These are phyloP conservation scores for Nycticorax nycticorax DNA, from an alignment of 2,113 vertebrate species.

Conservation along the genomic window DNA sequence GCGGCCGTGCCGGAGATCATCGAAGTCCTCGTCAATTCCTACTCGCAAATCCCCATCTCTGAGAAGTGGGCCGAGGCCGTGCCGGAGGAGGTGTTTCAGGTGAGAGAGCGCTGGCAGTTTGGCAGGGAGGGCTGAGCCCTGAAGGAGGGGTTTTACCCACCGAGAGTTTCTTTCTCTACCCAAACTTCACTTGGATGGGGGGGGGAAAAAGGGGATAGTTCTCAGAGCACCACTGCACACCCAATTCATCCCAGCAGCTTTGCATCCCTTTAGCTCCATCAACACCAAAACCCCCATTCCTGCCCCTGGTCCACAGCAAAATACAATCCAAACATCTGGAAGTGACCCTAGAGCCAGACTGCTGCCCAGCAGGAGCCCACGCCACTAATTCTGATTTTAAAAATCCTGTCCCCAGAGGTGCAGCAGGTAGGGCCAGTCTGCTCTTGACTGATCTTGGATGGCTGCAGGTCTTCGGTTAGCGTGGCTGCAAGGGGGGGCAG, in stretches of 20 bases:
- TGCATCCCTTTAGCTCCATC: background rate
- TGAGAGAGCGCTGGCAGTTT: background rate
- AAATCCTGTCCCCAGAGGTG: fast-evolving
- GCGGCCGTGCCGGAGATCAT: constrained; percentile 34
- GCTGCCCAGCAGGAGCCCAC: background rate
- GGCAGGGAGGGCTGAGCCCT: background rate
- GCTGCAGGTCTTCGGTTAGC: background rate
- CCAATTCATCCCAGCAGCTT: background rate
- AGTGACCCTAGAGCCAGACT: background rate
- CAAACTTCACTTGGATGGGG: background rate
- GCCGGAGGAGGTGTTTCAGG: constrained; percentile 71
- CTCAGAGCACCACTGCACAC: background rate
- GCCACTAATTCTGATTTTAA: fast-evolving
- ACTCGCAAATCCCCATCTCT: constrained; percentile 53
- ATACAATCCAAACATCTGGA: background rate
- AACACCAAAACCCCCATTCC: background rate
- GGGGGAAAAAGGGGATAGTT: background rate
- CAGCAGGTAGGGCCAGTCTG: fast-evolving
- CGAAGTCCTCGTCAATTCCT: constrained; percentile 78
- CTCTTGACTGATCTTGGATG: background rate
- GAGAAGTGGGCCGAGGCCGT: constrained; percentile 64
- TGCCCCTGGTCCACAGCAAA: background rate
- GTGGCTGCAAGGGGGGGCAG: fast-evolving
- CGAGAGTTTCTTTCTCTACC: background rate
- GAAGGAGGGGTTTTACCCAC: background rate